Percentiles rank a stretch among this genome's conserved stretches.
These are phyloP conservation scores for Aphelinus certus DNA, from an alignment of 1,140 invertebrate genomes.

Conservation along the genomic window DNA sequence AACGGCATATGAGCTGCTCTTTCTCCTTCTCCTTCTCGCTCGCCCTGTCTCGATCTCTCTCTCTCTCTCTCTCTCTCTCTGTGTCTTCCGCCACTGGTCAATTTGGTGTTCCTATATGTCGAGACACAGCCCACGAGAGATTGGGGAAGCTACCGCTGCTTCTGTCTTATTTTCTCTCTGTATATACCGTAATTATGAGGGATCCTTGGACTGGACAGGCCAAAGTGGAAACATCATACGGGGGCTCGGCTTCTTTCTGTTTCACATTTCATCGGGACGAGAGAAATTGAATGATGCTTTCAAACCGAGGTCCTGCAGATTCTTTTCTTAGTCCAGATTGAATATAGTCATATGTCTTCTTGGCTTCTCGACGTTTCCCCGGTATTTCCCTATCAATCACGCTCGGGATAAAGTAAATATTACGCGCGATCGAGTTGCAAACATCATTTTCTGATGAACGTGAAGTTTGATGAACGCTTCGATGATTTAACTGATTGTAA, in stretches of 20 bases:
- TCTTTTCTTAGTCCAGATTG: background rate
- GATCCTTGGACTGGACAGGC: conserved; percentile 41
- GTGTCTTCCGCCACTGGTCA: conserved; percentile 45
- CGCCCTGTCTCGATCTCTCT: background rate
- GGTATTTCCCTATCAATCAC: no score
- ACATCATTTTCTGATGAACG: background rate
- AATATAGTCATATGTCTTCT: no score
- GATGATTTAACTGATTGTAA: no score
- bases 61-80: conserved; percentile 10
- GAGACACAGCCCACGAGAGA: background rate
- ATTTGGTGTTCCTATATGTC: conserved; percentile 47
- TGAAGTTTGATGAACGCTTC: background rate
- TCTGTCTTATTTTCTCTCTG: conserved; percentile 5
- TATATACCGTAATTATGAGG: conserved; percentile 45
- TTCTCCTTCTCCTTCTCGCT: conserved; percentile 7
- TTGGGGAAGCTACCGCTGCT: background rate
- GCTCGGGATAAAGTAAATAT: no score
- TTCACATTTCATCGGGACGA: conserved; percentile 47
- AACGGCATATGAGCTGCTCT: conserved; percentile 11
- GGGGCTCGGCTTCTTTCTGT: conserved; percentile 28
- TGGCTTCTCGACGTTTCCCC: no score
- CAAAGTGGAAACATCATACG: conserved; percentile 18
- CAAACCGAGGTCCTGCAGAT: conserved; percentile 14
- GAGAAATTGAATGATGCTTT: conserved; percentile 27
- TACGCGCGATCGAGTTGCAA: background rate